Evolutionary conservation across 2,888 invertebrate species (phyloP), one percentile per base, ranked within the genome.

Genomic region (Timandra comae): DNA sequence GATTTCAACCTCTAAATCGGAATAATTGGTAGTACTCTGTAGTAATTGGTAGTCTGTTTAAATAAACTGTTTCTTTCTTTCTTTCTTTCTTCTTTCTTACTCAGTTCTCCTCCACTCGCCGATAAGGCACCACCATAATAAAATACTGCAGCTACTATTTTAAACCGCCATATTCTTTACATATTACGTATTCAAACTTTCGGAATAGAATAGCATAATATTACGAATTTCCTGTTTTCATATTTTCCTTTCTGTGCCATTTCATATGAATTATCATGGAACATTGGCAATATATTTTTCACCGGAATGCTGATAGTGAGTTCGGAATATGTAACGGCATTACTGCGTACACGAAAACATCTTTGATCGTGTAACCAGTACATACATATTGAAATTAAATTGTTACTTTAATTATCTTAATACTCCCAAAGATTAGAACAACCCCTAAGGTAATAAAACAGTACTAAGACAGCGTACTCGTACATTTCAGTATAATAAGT

Each of bases 221-320:
- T 41, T 34, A 33, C 38, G 30, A 12, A 36, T 27, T 38, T 36
- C 27, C 20, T 33, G 30, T 33, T 30, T 35, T 37, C 33, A 35
- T 41, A 34, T 41, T 35, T 10, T 30, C 10, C 30, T 30, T 24
- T 24, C 23, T 26, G 23, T 28, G 26, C 16, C 30, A 30, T 45
- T 35, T 41, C 28, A 35, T 33, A 21, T 38, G 32, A 46, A 41
- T 46, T 38, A 42, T 33, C 30, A 29, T 27, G 27, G 29, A 32
- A 25, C 23, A 34, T 37, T 11, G 24, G 29, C 27, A 37, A 25
- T 35, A 32, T 32, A 37, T 41, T 36, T 35, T 36, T 31, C 21
- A 34, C 21, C 10, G 22, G 24, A 28, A 9, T 9, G 10, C 27
- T 22, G 6, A 22, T 22, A 27, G 21, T 16, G 13, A 26, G 25